Evolutionary conservation across 2,113 vertebrate genomes (phyloP).

Genomic region (Alaudala cheleensis): DNA sequence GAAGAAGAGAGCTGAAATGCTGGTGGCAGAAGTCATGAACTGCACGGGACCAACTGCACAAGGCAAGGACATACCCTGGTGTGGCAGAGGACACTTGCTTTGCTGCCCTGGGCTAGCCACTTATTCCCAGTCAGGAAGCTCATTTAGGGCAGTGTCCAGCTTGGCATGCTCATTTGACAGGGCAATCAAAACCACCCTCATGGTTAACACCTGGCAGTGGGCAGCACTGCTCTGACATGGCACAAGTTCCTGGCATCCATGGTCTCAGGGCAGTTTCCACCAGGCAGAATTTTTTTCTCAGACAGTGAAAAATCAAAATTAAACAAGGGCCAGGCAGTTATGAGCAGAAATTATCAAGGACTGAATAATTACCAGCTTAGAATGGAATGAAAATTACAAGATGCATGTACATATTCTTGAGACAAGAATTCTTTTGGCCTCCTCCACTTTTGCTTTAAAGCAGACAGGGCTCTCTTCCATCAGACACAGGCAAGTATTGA

Average conservation of each 20-base stretch:
- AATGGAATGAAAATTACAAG: background rate
- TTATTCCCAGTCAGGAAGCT: background rate
- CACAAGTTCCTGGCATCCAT: background rate
- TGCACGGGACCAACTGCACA: background rate
- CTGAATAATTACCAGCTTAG: background rate
- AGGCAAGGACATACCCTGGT: background rate
- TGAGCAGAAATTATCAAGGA: background rate
- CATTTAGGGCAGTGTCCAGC: background rate
- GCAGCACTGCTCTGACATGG: background rate
- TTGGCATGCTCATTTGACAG: background rate
- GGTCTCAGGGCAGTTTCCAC: background rate
- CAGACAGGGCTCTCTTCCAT: background rate
- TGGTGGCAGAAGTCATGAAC: conserved; percentile 33
- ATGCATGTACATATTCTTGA: background rate
- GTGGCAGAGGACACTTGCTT: background rate
- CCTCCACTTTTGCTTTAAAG: background rate
- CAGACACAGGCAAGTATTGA: background rate
- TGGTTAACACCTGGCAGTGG: background rate
- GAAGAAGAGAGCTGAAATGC: conserved; percentile 4
- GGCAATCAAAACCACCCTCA: background rate
- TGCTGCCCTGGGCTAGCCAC: background rate
- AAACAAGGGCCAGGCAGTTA: background rate
- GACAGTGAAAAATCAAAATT: background rate
- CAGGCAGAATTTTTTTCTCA: background rate
- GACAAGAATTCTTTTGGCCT: background rate